phyloP scores from a whole-genome alignment of 2,113 vertebrate species.

The Podiceps cristatus region DNA sequence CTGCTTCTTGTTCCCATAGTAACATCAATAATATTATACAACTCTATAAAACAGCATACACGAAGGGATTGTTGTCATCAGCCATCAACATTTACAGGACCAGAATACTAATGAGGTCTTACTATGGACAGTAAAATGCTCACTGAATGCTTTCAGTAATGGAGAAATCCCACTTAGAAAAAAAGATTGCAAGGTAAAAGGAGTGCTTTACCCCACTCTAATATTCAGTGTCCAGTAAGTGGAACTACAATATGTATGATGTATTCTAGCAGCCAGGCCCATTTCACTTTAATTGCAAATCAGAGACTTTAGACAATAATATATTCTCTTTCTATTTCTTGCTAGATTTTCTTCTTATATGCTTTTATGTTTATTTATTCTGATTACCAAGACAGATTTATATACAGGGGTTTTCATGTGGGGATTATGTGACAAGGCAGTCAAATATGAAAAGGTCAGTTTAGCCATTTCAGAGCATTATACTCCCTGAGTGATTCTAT shows the following conservation, averaged over 20 bases:
- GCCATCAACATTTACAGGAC: not conserved
- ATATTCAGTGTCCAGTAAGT: not conserved
- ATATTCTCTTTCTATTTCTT: not conserved
- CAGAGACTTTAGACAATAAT: not conserved
- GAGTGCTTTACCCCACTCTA: not conserved
- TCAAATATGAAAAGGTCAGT: not conserved
- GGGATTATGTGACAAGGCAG: not conserved
- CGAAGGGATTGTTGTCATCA: slow-evolving; percentile 17
- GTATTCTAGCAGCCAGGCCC: not conserved
- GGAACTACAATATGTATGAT: not conserved
- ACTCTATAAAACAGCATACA: slow-evolving; percentile 31
- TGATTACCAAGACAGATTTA: not conserved
- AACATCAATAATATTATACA: slow-evolving; percentile 41
- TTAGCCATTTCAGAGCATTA: not conserved
- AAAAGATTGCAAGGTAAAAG: not conserved
- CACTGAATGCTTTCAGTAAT: not conserved
- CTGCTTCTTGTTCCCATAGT: slow-evolving; percentile 44
- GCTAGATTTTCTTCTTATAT: not conserved
- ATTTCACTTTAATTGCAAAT: not conserved
- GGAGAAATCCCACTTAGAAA: not conserved
- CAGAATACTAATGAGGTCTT: slow-evolving; percentile 9
- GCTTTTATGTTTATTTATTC: not conserved
- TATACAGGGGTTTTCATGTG: not conserved
- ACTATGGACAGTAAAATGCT: not conserved
- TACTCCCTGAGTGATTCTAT: not conserved